phyloP scores from a whole-genome alignment of 1,140 invertebrate genomes.

The Pogonus chalceus region DNA sequence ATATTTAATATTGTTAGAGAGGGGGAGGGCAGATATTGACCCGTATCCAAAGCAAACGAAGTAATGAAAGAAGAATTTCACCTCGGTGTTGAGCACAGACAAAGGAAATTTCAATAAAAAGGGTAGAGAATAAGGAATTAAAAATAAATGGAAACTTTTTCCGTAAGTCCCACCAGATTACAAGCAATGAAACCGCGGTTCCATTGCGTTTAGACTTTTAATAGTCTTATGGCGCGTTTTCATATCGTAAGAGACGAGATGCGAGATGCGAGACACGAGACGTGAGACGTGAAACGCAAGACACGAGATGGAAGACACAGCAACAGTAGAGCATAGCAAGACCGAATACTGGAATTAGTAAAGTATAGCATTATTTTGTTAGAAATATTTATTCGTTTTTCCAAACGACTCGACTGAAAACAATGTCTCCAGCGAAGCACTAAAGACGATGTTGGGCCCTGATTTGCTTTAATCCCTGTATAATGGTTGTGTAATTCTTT shows the following conservation, averaged over 20 bases:
- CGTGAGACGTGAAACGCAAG: neutral
- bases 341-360: conserved; percentile 10
- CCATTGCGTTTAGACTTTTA: conserved; percentile 34
- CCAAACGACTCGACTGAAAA: conserved; percentile 35
- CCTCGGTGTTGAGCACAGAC: neutral
- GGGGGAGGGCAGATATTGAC: neutral
- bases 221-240: conserved; percentile 27
- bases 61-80: neutral
- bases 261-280: conserved; percentile 16
- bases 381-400: conserved; percentile 36
- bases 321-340: conserved; percentile 8
- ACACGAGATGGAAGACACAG: neutral
- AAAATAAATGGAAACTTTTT: conserved; percentile 35
- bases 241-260: conserved; percentile 27
- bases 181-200: conserved; percentile 31
- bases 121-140: conserved; percentile 33
- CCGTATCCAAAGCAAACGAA: neutral
- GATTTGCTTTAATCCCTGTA: conserved; percentile 8
- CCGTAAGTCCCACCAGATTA: conserved; percentile 32
- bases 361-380: conserved; percentile 9
- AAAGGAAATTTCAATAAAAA: conserved; percentile 29
- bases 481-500: conserved; percentile 12
- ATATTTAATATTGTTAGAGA: too few species aligned
- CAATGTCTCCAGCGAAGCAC: conserved; percentile 22
- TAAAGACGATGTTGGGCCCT: neutral